Conservation (phyloP, 2,888 invertebrate species). For the Plagodis pulveraria region DNA sequence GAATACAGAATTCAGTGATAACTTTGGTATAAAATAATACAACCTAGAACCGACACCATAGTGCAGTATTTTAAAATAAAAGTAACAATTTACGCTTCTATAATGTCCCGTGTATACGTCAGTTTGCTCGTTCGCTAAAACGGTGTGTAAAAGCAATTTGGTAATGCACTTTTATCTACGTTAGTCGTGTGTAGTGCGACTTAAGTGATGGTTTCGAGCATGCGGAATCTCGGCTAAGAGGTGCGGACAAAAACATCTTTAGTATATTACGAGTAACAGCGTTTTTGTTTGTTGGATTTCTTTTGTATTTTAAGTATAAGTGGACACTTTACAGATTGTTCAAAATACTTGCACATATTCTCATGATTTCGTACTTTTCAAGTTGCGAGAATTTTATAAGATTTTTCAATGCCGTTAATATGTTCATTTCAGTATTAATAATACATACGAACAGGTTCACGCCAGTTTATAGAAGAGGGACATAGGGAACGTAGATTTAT, state of each 20-base stretch:
- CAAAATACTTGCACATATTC: background rate
- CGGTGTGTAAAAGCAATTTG: slow-evolving; percentile 68
- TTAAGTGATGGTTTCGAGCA: slow-evolving; percentile 40
- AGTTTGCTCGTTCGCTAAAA: slow-evolving; percentile 61
- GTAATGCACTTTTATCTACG: slow-evolving; percentile 71
- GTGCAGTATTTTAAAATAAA: slow-evolving; percentile 3
- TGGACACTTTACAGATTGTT: slow-evolving; percentile 14
- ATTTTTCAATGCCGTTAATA: too few species aligned
- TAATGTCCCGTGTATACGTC: slow-evolving; percentile 31
- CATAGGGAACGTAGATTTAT: too few species aligned
- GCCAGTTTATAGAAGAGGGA: too few species aligned
- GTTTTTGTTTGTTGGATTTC: slow-evolving; percentile 30
- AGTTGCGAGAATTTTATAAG: too few species aligned
- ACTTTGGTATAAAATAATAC: too few species aligned
- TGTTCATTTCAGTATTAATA: too few species aligned
- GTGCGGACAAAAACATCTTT: slow-evolving; percentile 39
- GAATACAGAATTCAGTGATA: too few species aligned
- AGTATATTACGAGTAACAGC: slow-evolving; percentile 29
- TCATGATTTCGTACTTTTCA: too few species aligned
- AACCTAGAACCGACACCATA: too few species aligned
- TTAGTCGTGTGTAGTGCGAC: slow-evolving; percentile 34
- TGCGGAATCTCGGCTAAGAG: slow-evolving; percentile 41
- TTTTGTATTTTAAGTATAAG: slow-evolving; percentile 18
- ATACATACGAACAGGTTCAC: too few species aligned
- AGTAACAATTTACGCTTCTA: slow-evolving; percentile 18